Percentiles rank a stretch among this genome's conserved stretches.
These are phyloP conservation scores for Bombyx mandarina DNA, from an alignment of 1,140 invertebrate species.

Conservation along the genomic window DNA sequence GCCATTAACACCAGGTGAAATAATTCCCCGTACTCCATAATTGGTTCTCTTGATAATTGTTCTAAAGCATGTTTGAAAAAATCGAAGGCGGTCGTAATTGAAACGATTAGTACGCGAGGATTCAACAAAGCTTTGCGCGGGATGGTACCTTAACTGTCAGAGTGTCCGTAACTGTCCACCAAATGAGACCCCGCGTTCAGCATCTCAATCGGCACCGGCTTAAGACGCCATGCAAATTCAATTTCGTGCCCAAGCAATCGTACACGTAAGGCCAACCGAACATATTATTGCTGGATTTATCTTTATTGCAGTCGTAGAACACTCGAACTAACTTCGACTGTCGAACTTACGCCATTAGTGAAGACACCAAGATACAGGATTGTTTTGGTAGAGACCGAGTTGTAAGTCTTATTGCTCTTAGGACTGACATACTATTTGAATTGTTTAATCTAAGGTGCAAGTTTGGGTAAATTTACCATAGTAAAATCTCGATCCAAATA, in stretches of 20 bases:
- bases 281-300: constrained; percentile 70
- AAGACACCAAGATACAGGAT: constrained; percentile 67
- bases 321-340: constrained; percentile 67
- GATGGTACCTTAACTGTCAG: constrained; percentile 13
- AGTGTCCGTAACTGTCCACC: constrained; percentile 49
- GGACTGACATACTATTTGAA: constrained; percentile 47
- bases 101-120: not conserved
- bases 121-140: not conserved
- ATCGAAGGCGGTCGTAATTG: not conserved
- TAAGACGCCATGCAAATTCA: constrained; percentile 70
- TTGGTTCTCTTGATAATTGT: too few species aligned
- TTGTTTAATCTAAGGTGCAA: constrained; percentile 61
- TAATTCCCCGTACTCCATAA: too few species aligned
- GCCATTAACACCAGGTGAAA: too few species aligned
- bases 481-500: too few species aligned
- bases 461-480: constrained; percentile 12
- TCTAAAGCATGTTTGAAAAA: too few species aligned
- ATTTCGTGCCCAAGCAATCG: constrained; percentile 63
- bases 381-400: constrained; percentile 64
- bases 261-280: constrained; percentile 62
- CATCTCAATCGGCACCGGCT: constrained; percentile 57
- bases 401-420: constrained; percentile 70
- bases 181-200: constrained; percentile 36
- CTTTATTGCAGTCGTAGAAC: constrained; percentile 67
- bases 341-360: constrained; percentile 69